Percentiles rank a stretch among this genome's conserved stretches.
Conservation (phyloP, 2,113 vertebrate species). For the Mormyrus lacerda region DNA sequence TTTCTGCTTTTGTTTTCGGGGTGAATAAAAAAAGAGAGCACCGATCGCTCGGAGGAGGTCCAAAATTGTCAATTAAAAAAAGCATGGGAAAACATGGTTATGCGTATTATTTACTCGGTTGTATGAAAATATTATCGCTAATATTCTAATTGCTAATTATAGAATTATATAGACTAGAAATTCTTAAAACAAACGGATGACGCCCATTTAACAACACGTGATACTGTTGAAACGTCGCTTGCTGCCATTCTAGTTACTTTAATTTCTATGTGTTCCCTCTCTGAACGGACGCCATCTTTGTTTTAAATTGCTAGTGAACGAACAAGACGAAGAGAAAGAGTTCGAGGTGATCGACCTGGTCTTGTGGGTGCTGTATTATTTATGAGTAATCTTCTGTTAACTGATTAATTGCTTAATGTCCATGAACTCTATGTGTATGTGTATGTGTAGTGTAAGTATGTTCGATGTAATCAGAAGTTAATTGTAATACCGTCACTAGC, state of each 20-base stretch:
- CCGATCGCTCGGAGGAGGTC: neutral
- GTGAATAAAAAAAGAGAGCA: neutral
- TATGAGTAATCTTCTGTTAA: slow-evolving; percentile 20
- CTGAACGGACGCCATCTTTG: slow-evolving; percentile 20
- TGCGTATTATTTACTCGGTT: neutral
- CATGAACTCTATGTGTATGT: neutral
- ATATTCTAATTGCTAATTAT: no score
- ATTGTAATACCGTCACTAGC: neutral
- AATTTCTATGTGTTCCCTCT: neutral
- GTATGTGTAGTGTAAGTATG: neutral
- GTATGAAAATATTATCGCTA: neutral
- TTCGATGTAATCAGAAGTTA: neutral
- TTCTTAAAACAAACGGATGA: neutral
- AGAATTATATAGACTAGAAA: neutral
- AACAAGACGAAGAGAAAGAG: slow-evolving; percentile 1
- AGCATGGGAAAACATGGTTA: neutral
- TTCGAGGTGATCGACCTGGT: slow-evolving; percentile 20
- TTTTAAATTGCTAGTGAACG: neutral
- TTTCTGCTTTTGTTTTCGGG: neutral
- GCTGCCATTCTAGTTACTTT: neutral
- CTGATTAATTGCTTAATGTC: neutral
- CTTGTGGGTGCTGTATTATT: slow-evolving; percentile 3
- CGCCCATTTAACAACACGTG: neutral
- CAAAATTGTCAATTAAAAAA: neutral
- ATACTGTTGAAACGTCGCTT: neutral